Conservation (phyloP, 2,113 vertebrate genomes). For the Podilymbus podiceps region DNA sequence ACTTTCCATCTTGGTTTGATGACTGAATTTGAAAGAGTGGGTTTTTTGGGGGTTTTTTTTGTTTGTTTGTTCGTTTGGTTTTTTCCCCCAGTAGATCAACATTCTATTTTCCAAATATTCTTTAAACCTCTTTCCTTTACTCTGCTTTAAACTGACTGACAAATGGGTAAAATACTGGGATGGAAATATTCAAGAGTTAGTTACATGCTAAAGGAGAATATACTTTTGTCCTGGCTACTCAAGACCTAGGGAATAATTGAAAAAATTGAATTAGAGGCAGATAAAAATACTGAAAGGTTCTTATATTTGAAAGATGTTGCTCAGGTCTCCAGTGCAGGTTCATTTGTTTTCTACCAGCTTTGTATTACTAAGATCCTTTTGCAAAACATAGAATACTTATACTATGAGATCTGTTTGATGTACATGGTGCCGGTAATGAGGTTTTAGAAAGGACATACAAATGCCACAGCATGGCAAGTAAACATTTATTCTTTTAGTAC, state of each 20-base stretch:
- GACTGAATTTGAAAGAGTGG: background rate
- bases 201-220: background rate
- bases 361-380: background rate
- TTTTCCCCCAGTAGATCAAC: background rate
- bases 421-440: background rate
- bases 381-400: background rate
- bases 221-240: background rate
- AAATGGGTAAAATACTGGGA: background rate
- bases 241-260: background rate
- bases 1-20: background rate
- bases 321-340: background rate
- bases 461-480: background rate
- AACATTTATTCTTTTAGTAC: background rate
- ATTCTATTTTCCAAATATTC: background rate
- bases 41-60: too few species aligned
- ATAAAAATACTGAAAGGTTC: background rate
- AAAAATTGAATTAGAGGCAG: background rate
- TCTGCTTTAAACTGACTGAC: background rate
- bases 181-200: background rate
- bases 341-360: background rate
- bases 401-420: background rate
- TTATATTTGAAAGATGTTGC: background rate
- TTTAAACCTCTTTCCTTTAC: background rate
- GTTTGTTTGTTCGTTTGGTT: too few species aligned
- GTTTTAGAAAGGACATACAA: background rate